Evolutionary conservation across 2,797 vertebrate species (phyloP).

Genomic region (Merluccius polli): DNA sequence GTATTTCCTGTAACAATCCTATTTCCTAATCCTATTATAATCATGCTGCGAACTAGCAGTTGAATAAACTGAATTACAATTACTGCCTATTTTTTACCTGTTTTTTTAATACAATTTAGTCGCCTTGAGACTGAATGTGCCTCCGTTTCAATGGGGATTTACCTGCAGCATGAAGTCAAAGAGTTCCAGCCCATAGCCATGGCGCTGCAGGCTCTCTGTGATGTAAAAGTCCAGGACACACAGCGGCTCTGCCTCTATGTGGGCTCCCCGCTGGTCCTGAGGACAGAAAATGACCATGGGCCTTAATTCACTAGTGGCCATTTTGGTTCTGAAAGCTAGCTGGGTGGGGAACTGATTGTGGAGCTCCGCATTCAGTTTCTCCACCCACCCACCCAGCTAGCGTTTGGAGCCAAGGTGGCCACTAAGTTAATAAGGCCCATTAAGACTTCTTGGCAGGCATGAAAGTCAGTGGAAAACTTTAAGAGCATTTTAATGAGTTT

Average conservation of each 20-base stretch:
- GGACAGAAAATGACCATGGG: conserved; percentile 29
- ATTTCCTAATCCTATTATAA: not conserved
- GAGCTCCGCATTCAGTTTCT: too few species aligned
- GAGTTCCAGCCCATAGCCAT: conserved; percentile 85
- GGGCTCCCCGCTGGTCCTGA: conserved; percentile 80
- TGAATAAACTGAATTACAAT: too few species aligned
- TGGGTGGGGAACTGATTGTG: not conserved
- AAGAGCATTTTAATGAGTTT: not conserved
- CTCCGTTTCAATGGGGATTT: conserved; percentile 9
- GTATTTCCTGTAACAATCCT: not conserved
- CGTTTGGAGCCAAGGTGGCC: not conserved
- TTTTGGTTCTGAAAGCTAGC: not conserved
- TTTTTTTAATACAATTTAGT: not conserved
- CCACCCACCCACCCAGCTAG: not conserved
- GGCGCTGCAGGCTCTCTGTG: conserved; percentile 81
- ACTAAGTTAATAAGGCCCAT: not conserved
- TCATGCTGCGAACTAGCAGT: not conserved
- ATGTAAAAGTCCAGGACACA: conserved; percentile 90
- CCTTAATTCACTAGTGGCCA: not conserved
- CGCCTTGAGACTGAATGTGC: not conserved
- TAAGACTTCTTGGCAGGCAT: not conserved
- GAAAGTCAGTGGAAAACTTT: not conserved
- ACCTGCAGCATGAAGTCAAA: conserved; percentile 89
- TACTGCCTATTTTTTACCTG: not conserved
- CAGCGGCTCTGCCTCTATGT: conserved; percentile 86